Evolutionary conservation across 2,888 invertebrate species (phyloP).

Genomic region (Callimorpha dominula): DNA sequence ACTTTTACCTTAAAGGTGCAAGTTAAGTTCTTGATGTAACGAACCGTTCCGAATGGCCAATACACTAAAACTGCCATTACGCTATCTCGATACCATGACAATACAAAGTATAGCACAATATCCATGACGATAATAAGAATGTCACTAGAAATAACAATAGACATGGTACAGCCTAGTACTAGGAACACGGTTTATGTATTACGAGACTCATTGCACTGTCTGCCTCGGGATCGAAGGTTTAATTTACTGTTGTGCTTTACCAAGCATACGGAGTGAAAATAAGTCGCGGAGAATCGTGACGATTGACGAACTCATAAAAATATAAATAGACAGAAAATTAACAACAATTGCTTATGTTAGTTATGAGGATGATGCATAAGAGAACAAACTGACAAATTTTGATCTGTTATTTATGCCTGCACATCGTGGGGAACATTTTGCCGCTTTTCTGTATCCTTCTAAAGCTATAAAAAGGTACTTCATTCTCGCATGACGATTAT

Average conservation of each 20-base stretch:
- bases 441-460: too few species aligned
- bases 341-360: too few species aligned
- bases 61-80: conserved; percentile 24
- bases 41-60: conserved; percentile 19
- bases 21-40: not conserved
- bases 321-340: not conserved
- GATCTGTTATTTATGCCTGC: too few species aligned
- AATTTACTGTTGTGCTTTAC: not conserved
- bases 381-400: not conserved
- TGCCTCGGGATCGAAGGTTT: not conserved
- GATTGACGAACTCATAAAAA: not conserved
- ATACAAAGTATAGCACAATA: conserved; percentile 10
- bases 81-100: conserved; percentile 10
- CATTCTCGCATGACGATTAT: too few species aligned
- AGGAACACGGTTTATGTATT: not conserved
- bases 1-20: too few species aligned
- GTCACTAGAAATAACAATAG: conserved; percentile 7
- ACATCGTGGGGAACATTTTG: too few species aligned
- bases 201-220: not conserved
- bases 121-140: conserved; percentile 13
- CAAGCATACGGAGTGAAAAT: not conserved
- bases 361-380: too few species aligned
- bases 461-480: too few species aligned
- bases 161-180: conserved; percentile 18
- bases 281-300: not conserved